phyloP scores from a whole-genome alignment of 1,140 invertebrate species.

The Elymnias hypermnestra region DNA sequence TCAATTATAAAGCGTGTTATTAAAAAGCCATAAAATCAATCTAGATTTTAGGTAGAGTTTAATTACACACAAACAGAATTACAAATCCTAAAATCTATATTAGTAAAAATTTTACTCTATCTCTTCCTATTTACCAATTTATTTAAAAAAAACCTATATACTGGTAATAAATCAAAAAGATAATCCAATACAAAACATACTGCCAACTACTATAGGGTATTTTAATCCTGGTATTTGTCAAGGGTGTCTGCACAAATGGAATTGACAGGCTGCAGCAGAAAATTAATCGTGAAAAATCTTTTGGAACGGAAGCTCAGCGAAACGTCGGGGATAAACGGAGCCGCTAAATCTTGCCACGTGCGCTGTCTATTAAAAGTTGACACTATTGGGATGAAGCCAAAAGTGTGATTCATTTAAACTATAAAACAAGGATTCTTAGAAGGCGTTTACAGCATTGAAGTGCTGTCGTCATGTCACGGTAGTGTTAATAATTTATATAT shows the following conservation, averaged over 20 bases:
- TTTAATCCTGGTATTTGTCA: slow-evolving; percentile 66
- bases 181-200: slow-evolving; percentile 17
- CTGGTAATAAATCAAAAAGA: slow-evolving; percentile 3
- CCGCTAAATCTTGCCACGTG: slow-evolving; percentile 59
- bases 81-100: no score
- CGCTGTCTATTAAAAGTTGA: slow-evolving; percentile 65
- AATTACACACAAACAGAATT: no score
- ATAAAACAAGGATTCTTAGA: background rate
- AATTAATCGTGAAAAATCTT: slow-evolving; percentile 69
- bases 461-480: background rate
- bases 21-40: no score
- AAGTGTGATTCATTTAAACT: slow-evolving; percentile 41
- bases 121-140: no score
- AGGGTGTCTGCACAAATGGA: slow-evolving; percentile 63
- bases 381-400: slow-evolving; percentile 60
- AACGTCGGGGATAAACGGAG: slow-evolving; percentile 32
- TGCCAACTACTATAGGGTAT: slow-evolving; percentile 4
- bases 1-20: no score
- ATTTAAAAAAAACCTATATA: background rate
- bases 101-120: no score
- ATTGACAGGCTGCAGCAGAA: slow-evolving; percentile 57
- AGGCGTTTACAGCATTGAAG: background rate
- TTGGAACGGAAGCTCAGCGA: slow-evolving; percentile 29
- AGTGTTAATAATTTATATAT: background rate
- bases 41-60: no score